Evolutionary conservation across 2,797 vertebrate species (phyloP), one percentile per base, ranked within the genome.

Genomic region (Meda fulgida): DNA sequence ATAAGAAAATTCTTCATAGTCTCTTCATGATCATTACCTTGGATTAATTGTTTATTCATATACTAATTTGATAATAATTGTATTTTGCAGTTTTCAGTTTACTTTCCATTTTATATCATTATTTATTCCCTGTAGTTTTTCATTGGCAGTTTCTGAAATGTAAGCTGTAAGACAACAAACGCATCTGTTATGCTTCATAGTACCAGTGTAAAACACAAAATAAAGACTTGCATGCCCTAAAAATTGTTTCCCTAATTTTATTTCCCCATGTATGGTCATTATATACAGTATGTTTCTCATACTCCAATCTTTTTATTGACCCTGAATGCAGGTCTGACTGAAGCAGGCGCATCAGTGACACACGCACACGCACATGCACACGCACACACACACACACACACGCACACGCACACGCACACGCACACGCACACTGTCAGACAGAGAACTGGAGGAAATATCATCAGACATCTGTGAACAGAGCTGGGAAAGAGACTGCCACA

Each of bases 401-500:
- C 38, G 5, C 34, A 5, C 38, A 40, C 38, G 2, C 38, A 9
- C 38, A 9, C 38, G 9, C 38, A n/a, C n/a, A n/a, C n/a, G n/a
- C n/a, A n/a, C n/a, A n/a, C n/a, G n/a, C n/a, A n/a, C 21, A 29
- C 78, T 72, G 8, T 46, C 81, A 88, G 34, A 84, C 10, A 8
- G 34, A 65, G 38, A 73, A 80, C 51, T 83, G 77, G 79, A 83
- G 51, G 72, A 60, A 81, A 89, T 84, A 86, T 84, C 84, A 73
- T 78, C 78, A 69, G 77, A 85, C 87, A 84, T 80, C 53, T 85
- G 72, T 83, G 77, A 87, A 80, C 53, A 40, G 70, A 21, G 53
- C 26, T 80, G 23, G 55, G 63, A 29, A 2, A 58, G 9, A 60
- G n/a, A 65, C 69, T 78, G 80, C 80, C 85, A 85, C 86, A 85